phyloP scores from a whole-genome alignment of 2,888 invertebrate species.

The Macropis europaea region DNA sequence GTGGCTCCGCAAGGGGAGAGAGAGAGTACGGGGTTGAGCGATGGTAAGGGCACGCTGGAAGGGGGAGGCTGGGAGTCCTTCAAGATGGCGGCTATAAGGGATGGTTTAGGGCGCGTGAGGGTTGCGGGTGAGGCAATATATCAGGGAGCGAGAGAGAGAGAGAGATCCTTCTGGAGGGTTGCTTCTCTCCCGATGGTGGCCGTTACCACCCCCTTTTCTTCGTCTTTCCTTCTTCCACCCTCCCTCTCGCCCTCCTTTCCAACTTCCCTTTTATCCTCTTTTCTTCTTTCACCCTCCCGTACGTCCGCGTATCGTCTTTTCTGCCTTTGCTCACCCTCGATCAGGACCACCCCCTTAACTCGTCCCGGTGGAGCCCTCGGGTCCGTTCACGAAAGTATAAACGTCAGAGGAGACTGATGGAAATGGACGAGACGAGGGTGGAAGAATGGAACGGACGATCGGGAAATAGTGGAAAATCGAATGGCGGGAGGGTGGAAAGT shows the following conservation, averaged over 20 bases:
- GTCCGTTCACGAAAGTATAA: slow-evolving; percentile 74
- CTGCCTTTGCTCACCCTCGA: slow-evolving; percentile 52
- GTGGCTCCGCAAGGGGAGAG: slow-evolving; percentile 38
- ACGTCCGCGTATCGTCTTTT: slow-evolving; percentile 33
- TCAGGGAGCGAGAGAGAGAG: slow-evolving; percentile 62
- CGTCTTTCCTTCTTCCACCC: slow-evolving; percentile 55
- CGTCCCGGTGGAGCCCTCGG: slow-evolving; percentile 68
- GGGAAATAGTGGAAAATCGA: slow-evolving; percentile 69
- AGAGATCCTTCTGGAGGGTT: slow-evolving; percentile 65
- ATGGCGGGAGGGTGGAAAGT: slow-evolving; percentile 52
- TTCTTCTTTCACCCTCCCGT: slow-evolving; percentile 12
- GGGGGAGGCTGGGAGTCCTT: slow-evolving; percentile 70
- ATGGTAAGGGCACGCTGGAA: slow-evolving; percentile 36
- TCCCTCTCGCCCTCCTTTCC: slow-evolving; percentile 38
- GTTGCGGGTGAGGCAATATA: slow-evolving; percentile 77
- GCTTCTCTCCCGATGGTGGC: slow-evolving; percentile 65
- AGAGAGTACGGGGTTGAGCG: slow-evolving; percentile 54
- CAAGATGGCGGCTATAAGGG: slow-evolving; percentile 79
- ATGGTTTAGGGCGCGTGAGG: slow-evolving; percentile 78
- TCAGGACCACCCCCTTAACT: slow-evolving; percentile 50
- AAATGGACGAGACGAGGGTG: slow-evolving; percentile 59
- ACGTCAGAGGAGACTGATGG: slow-evolving; percentile 67
- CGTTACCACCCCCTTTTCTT: slow-evolving; percentile 66
- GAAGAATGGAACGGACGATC: slow-evolving; percentile 54
- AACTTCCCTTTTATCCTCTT: not conserved